Base-by-base conservation (phyloP, 1,140 invertebrate genomes). In the Anthonomus grandis region DNA sequence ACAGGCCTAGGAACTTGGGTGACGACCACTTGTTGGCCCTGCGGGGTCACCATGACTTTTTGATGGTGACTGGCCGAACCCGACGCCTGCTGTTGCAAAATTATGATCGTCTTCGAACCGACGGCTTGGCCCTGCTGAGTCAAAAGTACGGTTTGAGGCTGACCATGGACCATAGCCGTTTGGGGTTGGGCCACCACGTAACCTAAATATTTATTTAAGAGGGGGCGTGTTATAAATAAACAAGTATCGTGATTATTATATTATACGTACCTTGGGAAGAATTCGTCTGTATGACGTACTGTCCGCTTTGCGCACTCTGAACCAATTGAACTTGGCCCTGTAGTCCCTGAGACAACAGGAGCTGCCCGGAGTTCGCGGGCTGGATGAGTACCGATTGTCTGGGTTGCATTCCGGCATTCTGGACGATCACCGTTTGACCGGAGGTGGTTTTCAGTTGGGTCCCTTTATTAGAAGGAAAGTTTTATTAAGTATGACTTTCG, bases 81-180 rank as follows among this genome's bases (percentile, higher is more conserved):
- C 19, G 67, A 39, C 0, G 75, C 67, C 60, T 85, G 83, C 21
- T 83, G 84, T 62, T 87, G 85, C 12, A 87, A 65, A 41, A 87
- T 86, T 27, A 87, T 87, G 17, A 87, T 86, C 0, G 86, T 87
- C 62, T 87, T 87, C 0, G 83, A 76, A 10, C 78, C 78, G 0
- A 81, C 78, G 0, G 79, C 80, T 60, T 84, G 81, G 49, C 84
- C 82, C 44, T 83, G 81, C 54, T 83, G 81, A 1, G 83, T 81
- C 0, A 84, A 77, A 0, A 84, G 68, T 0, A 84, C 81, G 0
- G 81, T 83, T 64, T 84, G 82, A 2, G 78, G 77, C 66, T 83
- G 82, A 2, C 81, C 82, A 49, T 82, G 78, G 0, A 83, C 78
- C 3, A 83, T 60, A 0, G 80, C 79, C 0, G 80, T 82, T 53